Percentiles rank a stretch among this genome's conserved stretches.
phyloP scores from a whole-genome alignment of 1,140 invertebrate species.

The Mactra quadrangularis region DNA sequence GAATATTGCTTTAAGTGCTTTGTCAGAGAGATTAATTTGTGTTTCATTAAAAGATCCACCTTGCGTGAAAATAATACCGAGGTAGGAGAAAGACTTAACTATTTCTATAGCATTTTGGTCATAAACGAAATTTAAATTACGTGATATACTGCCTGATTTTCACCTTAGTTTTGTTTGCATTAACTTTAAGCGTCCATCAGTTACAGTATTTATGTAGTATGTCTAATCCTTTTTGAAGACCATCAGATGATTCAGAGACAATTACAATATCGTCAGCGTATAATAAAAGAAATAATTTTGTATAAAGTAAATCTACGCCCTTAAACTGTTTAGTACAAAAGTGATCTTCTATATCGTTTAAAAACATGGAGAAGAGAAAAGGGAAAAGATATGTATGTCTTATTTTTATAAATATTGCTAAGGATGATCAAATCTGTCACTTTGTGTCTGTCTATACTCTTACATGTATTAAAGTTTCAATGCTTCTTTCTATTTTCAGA shows the following conservation, averaged over 20 bases:
- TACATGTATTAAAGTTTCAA: too few species aligned
- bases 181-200: slow-evolving; percentile 34
- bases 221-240: too few species aligned
- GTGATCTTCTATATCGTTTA: slow-evolving; percentile 51
- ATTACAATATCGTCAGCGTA: too few species aligned
- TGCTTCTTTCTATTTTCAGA: too few species aligned
- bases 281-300: too few species aligned
- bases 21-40: slow-evolving; percentile 5
- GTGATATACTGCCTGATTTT: slow-evolving; percentile 13
- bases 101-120: slow-evolving; percentile 15
- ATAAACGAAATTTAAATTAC: slow-evolving; percentile 17
- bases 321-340: slow-evolving; percentile 20
- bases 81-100: slow-evolving; percentile 23
- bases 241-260: too few species aligned
- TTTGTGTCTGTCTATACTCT: too few species aligned
- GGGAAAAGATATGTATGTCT: slow-evolving; percentile 63
- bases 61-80: slow-evolving; percentile 30
- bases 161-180: slow-evolving; percentile 49
- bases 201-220: slow-evolving; percentile 38
- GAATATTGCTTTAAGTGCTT: slow-evolving; percentile 30
- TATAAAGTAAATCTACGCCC: slow-evolving; percentile 23
- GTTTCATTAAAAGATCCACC: slow-evolving; percentile 25
- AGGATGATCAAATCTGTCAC: too few species aligned
- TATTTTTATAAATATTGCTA: too few species aligned
- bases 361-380: slow-evolving; percentile 59